Evolutionary conservation across 2,113 vertebrate species (phyloP).

Genomic region (Tapirus terrestris): DNA sequence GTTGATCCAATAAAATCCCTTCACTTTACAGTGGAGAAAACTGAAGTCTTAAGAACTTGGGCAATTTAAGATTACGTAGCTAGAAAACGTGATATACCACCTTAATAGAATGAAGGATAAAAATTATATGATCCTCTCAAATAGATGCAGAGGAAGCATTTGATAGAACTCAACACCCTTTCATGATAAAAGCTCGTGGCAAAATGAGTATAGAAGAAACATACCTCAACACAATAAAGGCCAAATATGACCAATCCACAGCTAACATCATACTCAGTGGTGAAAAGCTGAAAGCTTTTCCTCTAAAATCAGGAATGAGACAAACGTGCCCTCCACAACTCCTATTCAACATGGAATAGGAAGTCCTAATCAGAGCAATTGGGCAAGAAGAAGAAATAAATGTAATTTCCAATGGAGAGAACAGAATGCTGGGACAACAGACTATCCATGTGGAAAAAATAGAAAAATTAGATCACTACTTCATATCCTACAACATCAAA

Average conservation of each 20-base stretch:
- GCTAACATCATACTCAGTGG: neutral
- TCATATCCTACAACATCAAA: conserved; percentile 23
- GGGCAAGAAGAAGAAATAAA: neutral
- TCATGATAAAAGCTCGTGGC: neutral
- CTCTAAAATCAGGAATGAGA: neutral
- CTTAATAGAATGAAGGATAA: neutral
- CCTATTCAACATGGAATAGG: neutral
- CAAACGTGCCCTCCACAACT: neutral
- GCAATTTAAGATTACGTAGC: neutral
- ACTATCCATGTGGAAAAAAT: neutral
- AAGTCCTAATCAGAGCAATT: neutral
- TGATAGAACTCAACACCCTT: neutral
- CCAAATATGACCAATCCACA: neutral
- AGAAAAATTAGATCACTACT: neutral
- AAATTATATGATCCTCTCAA: neutral
- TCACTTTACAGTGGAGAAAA: conserved; percentile 31
- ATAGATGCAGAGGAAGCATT: neutral
- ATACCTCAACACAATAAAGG: neutral
- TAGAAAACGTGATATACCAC: neutral
- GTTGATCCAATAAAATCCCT: neutral
- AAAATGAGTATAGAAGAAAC: neutral
- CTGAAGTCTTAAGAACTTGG: neutral
- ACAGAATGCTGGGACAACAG: neutral
- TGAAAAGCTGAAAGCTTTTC: neutral
- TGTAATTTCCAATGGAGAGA: neutral